These are phyloP conservation scores for Planococcus citri DNA, from an alignment of 1,140 invertebrate species.

Conservation along the genomic window DNA sequence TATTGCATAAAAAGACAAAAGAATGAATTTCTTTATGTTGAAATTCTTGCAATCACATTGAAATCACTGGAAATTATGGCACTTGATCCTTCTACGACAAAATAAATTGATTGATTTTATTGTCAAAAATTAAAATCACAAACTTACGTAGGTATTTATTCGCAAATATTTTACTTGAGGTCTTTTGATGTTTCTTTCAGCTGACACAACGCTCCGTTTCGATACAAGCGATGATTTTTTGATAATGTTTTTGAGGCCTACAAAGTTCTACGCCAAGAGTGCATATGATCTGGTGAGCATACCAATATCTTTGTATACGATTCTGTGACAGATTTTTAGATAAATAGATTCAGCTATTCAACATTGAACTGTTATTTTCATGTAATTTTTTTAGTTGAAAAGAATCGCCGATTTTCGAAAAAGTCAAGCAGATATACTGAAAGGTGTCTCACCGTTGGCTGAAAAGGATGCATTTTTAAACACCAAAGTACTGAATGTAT, in stretches of 20 bases:
- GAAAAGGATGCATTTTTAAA: constrained; percentile 51
- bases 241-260: constrained; percentile 57
- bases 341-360: background rate
- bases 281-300: constrained; percentile 52
- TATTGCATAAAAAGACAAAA: too few species aligned
- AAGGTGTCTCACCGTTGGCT: constrained; percentile 47
- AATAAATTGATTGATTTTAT: too few species aligned
- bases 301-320: background rate
- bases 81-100: too few species aligned
- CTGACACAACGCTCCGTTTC: constrained; percentile 26
- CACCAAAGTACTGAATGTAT: constrained; percentile 57
- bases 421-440: constrained; percentile 48
- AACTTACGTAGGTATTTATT: too few species aligned
- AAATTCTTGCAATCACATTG: too few species aligned
- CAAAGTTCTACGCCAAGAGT: constrained; percentile 67
- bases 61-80: too few species aligned
- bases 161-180: too few species aligned
- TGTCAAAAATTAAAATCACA: too few species aligned
- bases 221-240: constrained; percentile 58
- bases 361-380: background rate
- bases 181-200: constrained; percentile 25
- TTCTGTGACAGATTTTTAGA: constrained; percentile 11
- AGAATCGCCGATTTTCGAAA: constrained; percentile 57
- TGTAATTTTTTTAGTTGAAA: constrained; percentile 47
- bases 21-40: too few species aligned